Conservation (phyloP, 2,797 vertebrate species). For the Gymnopithys bicolor region DNA sequence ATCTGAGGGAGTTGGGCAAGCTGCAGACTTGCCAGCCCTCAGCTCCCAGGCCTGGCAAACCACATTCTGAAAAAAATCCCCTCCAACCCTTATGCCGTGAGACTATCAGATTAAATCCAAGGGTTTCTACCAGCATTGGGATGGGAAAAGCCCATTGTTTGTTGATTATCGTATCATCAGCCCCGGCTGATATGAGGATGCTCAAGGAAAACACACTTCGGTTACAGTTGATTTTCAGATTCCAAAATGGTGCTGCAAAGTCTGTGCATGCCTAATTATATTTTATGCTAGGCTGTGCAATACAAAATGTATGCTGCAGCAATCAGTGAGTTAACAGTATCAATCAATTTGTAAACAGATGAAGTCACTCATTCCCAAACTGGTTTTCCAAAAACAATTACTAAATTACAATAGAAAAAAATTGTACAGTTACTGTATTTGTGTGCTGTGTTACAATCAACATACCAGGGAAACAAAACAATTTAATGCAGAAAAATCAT, state of each 20-base stretch:
- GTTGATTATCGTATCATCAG: constrained; percentile 74
- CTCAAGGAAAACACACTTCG: constrained; percentile 79
- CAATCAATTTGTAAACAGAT: constrained; percentile 95
- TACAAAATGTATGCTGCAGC: constrained; percentile 82
- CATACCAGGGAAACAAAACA: constrained; percentile 99
- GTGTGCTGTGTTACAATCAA: constrained; percentile 96
- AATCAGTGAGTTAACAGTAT: constrained; percentile 91
- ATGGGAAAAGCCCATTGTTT: constrained; percentile 77
- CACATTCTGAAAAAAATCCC: not conserved
- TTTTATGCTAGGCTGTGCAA: constrained; percentile 84
- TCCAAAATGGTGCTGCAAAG: constrained; percentile 82
- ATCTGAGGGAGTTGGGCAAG: constrained; percentile 66
- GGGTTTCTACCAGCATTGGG: constrained; percentile 65
- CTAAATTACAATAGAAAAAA: constrained; percentile 98
- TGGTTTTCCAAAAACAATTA: constrained; percentile 94
- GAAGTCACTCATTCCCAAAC: constrained; percentile 89
- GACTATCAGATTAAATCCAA: constrained; percentile 75
- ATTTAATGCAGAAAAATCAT: constrained; percentile 99
- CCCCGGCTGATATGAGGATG: constrained; percentile 69
- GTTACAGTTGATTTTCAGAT: constrained; percentile 82
- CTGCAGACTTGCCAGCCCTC: constrained; percentile 63
- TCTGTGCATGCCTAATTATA: constrained; percentile 82
- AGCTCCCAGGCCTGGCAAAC: constrained; percentile 60
- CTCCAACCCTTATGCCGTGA: constrained; percentile 14
- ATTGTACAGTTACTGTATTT: constrained; percentile 96